These are phyloP conservation scores for Macrosiphum euphorbiae DNA, from an alignment of 2,888 invertebrate species.

Conservation along the genomic window DNA sequence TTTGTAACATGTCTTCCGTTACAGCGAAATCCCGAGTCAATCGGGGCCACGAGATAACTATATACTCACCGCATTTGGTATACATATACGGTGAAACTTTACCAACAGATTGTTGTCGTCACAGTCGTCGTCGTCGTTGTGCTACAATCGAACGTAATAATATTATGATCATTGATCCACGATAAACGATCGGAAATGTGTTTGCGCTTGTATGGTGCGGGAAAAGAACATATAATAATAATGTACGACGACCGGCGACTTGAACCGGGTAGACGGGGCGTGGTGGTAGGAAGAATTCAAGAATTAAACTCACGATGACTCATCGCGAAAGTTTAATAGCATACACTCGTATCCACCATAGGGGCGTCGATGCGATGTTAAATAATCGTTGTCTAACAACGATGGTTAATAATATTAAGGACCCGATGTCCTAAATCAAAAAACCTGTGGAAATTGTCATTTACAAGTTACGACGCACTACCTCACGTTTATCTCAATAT, in stretches of 20 bases:
- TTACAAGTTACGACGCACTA: not conserved
- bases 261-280: not conserved
- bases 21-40: not conserved
- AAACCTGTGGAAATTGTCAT: not conserved
- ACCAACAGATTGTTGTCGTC: not conserved
- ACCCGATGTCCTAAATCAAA: not conserved
- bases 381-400: not conserved
- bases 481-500: too few species aligned
- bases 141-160: conserved; percentile 2
- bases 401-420: not conserved
- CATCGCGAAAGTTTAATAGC: conserved; percentile 32
- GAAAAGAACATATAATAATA: not conserved
- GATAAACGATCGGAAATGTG: not conserved
- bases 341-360: not conserved
- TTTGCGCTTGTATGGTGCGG: not conserved
- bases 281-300: not conserved
- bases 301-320: conserved; percentile 14
- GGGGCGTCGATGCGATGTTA: not conserved
- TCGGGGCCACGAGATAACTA: not conserved
- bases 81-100: not conserved
- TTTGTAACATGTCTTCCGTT: not conserved
- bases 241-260: not conserved
- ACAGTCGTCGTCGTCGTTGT: not conserved
- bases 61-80: not conserved
- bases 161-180: not conserved